Evolutionary conservation across 2,113 vertebrate genomes (phyloP), one percentile per base, ranked within the genome.

Genomic region (Pelodiscus sinensis): DNA sequence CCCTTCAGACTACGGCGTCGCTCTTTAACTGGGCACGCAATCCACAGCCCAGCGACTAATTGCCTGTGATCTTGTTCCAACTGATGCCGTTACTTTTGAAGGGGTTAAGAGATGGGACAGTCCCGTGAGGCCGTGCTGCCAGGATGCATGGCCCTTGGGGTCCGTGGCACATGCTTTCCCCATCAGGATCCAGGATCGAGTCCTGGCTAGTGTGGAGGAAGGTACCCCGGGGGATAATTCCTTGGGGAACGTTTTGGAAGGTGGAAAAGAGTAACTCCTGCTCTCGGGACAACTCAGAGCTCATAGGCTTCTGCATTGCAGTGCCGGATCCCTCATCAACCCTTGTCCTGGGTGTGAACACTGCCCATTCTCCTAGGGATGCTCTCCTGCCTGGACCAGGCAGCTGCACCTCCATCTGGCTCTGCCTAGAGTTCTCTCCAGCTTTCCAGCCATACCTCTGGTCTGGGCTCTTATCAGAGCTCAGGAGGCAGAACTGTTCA

Each of bases 21-120:
- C 12, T 38, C 22, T 0, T 0, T 62, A 52, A 54, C 35, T 56
- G 31, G 88, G 68, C 79, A 3, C 29, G 44, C 3, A 4, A 52
- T 16, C 65, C 78, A 82, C 81, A 91, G 82, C 79, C 77, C 78
- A 83, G 54, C 55, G 71, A 83, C 12, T 22, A 7, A 54, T 78
- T 80, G n/a, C 77, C 91, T 3, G 8, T 50, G 71, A 27, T 81
- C 50, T 18, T 54, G 83, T 81, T 84, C 22, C 24, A 25, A 75
- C 80, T 57, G 4, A 9, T 0, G 31, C 15, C 4, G 79, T 89
- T 91, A 81, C 85, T 92, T 81, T 60, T 55, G 18, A 65, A 22
- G 81, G 92, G 57, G 29, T 55, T 62, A 13, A 79, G 89, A 60
- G 52, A 54, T 78, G 90, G 94, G 83, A 62, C 54, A 86, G 90